A percentile compares a stretch with the other conserved stretches of the same genome.
These are phyloP conservation scores for Geococcyx californianus DNA, from an alignment of 2,113 vertebrate genomes.

Conservation along the genomic window DNA sequence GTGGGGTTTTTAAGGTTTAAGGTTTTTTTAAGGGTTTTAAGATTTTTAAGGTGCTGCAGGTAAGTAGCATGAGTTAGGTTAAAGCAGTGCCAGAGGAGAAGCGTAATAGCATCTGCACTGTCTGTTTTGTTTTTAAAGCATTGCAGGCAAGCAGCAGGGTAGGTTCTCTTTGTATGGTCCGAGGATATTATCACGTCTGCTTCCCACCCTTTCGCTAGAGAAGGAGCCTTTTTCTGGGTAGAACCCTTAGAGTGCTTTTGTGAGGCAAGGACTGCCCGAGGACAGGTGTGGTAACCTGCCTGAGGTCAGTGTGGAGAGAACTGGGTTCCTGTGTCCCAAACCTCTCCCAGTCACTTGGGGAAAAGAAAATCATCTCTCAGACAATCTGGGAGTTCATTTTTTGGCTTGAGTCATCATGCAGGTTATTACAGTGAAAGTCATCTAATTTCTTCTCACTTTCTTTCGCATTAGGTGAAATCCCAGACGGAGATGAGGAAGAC, in stretches of 20 bases:
- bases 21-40: too few species aligned
- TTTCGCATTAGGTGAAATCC: slow-evolving; percentile 84
- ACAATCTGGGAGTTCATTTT: background rate
- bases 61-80: background rate
- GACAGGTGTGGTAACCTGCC: background rate
- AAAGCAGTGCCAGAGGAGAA: background rate
- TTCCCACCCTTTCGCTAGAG: background rate
- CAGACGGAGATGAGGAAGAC: slow-evolving; percentile 93
- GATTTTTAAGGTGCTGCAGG: slow-evolving; percentile 12
- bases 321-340: background rate
- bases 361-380: background rate
- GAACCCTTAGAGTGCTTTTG: background rate
- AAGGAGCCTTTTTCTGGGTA: background rate
- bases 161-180: background rate
- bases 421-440: background rate
- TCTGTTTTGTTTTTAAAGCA: background rate
- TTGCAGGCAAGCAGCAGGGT: background rate
- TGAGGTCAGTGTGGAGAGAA: background rate
- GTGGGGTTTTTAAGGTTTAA: background rate
- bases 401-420: background rate
- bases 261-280: background rate
- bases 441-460: background rate
- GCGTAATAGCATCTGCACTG: background rate
- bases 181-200: background rate
- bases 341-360: background rate